These are phyloP conservation scores for Monoplex corrugatus DNA, from an alignment of 2,888 invertebrate genomes.

Conservation along the genomic window DNA sequence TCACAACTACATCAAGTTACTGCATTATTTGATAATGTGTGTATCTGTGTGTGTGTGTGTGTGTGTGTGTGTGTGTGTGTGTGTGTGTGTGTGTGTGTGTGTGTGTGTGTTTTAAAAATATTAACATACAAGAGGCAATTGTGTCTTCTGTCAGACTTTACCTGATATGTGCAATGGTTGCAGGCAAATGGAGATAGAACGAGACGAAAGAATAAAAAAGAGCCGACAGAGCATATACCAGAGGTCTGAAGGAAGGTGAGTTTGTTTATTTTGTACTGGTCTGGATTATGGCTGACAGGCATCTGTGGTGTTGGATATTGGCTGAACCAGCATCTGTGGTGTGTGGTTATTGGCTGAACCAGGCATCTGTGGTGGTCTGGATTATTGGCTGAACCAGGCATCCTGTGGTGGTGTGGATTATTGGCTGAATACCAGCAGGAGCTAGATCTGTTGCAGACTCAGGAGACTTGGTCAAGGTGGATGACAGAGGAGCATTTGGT, in stretches of 20 bases:
- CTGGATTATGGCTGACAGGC: background rate
- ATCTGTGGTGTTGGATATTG: too few relatives aligned
- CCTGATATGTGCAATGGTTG: background rate
- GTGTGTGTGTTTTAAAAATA: background rate
- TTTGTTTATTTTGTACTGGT: conserved; percentile 1
- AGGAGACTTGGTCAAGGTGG: too few relatives aligned
- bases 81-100: background rate
- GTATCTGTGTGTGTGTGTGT: background rate
- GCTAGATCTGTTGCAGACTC: too few relatives aligned
- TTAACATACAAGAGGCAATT: background rate
- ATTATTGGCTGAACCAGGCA: too few relatives aligned
- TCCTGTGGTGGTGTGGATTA: too few relatives aligned
- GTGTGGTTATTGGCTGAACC: too few relatives aligned
- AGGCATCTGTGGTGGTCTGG: too few relatives aligned
- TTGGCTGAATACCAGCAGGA: too few relatives aligned
- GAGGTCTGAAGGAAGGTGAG: conserved; percentile 77
- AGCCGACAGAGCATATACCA: conserved; percentile 76
- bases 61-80: conserved; percentile 24
- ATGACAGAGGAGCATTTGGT: too few relatives aligned
- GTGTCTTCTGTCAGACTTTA: background rate
- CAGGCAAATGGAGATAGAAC: conserved; percentile 74
- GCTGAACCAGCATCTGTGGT: too few relatives aligned
- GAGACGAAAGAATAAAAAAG: conserved; percentile 68
- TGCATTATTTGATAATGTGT: too few relatives aligned
- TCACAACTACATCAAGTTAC: too few relatives aligned